Conservation (phyloP, 2,888 invertebrate species). For the Melipona bicolor region DNA sequence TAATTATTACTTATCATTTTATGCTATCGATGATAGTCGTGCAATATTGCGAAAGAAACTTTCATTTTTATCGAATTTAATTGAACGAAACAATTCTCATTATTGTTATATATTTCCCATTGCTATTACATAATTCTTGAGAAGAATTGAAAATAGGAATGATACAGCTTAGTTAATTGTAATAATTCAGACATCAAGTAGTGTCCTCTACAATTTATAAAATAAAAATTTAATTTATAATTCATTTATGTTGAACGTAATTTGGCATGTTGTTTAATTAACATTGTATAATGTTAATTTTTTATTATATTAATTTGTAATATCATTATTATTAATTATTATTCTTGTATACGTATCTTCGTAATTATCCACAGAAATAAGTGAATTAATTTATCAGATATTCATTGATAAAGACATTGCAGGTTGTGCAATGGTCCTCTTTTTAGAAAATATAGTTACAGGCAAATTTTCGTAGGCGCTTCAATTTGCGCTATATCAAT, state of each 20-base stretch:
- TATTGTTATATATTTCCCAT: background rate
- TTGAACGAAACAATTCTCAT: background rate
- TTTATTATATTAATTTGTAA: background rate
- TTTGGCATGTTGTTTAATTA: background rate
- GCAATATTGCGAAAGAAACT: background rate
- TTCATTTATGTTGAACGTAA: background rate
- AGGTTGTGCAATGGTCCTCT: constrained; percentile 89
- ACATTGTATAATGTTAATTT: background rate
- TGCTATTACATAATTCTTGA: background rate
- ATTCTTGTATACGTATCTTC: no score
- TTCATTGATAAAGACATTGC: constrained; percentile 83
- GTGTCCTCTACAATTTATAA: background rate
- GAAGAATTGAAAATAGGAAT: background rate
- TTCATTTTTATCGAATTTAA: background rate
- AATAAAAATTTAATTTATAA: background rate
- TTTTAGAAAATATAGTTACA: constrained; percentile 87
- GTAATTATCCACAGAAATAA: background rate
- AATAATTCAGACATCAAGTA: no score
- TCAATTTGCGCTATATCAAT: constrained; percentile 85
- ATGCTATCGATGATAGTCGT: background rate
- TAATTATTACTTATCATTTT: background rate
- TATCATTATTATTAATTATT: background rate
- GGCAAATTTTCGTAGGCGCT: constrained; percentile 87
- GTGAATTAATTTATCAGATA: background rate
- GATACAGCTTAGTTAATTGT: background rate